These are phyloP conservation scores for Brachionus plicatilis DNA, from an alignment of 1,140 invertebrate genomes.

Conservation along the genomic window DNA sequence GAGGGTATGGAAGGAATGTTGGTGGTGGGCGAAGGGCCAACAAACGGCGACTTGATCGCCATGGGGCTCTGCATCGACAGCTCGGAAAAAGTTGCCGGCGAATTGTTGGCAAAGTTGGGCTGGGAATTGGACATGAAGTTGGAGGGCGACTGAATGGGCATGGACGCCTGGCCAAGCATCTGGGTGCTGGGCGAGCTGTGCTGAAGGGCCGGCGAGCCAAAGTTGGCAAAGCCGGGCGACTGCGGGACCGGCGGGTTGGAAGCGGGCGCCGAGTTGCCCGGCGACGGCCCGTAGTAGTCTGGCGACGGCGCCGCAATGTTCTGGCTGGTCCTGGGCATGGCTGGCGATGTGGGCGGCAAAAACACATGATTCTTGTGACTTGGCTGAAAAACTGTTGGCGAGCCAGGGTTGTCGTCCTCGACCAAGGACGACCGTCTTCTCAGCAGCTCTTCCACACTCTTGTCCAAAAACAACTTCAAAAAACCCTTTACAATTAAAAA, in stretches of 20 bases:
- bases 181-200: slow-evolving; percentile 31
- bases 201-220: slow-evolving; percentile 16
- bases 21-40: neutral
- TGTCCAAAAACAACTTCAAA: slow-evolving; percentile 29
- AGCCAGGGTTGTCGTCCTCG: slow-evolving; percentile 4
- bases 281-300: neutral
- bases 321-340: neutral
- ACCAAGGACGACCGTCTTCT: neutral
- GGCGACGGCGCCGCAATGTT: neutral
- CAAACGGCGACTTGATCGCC: slow-evolving; percentile 9
- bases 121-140: slow-evolving; percentile 6
- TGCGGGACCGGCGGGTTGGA: neutral
- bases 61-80: slow-evolving; percentile 24
- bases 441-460: slow-evolving; percentile 20
- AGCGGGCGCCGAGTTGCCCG: neutral
- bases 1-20: slow-evolving; percentile 11
- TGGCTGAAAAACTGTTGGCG: neutral
- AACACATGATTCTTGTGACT: neutral
- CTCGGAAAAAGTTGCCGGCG: slow-evolving; percentile 27
- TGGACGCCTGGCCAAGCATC: neutral
- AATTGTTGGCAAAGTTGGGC: slow-evolving; percentile 11
- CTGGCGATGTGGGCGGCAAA: slow-evolving; percentile 28
- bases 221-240: slow-evolving; percentile 31
- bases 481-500: neutral
- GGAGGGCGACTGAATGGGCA: slow-evolving; percentile 21